phyloP scores from a whole-genome alignment of 2,888 invertebrate genomes.

The Acleris literana region DNA sequence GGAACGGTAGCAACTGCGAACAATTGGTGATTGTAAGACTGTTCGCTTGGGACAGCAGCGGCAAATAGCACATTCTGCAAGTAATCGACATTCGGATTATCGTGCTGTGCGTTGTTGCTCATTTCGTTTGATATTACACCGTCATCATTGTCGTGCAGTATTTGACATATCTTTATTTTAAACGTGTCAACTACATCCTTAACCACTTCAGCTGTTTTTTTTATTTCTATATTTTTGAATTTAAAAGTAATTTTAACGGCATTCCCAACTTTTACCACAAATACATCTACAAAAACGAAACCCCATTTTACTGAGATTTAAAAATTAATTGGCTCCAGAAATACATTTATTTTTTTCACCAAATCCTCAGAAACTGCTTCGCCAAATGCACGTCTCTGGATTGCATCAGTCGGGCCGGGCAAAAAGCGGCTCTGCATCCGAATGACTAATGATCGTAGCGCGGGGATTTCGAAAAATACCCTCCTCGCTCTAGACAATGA shows the following conservation, averaged over 20 bases:
- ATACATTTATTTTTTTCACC: conserved; percentile 38
- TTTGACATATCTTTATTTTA: conserved; percentile 1
- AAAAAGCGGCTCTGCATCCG: conserved; percentile 66
- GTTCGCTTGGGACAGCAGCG: conserved; percentile 47
- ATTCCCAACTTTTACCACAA: too few species aligned
- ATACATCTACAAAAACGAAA: neutral
- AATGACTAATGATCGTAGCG: conserved; percentile 73
- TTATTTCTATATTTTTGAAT: too few species aligned
- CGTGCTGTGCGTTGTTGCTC: conserved; percentile 14
- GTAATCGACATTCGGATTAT: conserved; percentile 24
- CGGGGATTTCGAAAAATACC: conserved; percentile 70
- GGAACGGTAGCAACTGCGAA: conserved; percentile 43
- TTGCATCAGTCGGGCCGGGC: conserved; percentile 59
- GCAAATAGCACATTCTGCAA: conserved; percentile 22
- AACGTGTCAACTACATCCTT: too few species aligned
- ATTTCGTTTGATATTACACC: conserved; percentile 17
- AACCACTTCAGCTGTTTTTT: too few species aligned
- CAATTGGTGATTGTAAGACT: conserved; percentile 62
- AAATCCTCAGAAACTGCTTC: conserved; percentile 42
- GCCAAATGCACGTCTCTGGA: conserved; percentile 51
- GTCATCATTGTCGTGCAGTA: conserved; percentile 15
- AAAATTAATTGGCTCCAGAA: conserved; percentile 27
- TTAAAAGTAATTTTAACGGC: too few species aligned
- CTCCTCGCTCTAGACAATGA: conserved; percentile 65
- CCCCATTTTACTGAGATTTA: conserved; percentile 1